These are phyloP conservation scores for Troilus luridus DNA, from an alignment of 2,888 invertebrate species.

Conservation along the genomic window DNA sequence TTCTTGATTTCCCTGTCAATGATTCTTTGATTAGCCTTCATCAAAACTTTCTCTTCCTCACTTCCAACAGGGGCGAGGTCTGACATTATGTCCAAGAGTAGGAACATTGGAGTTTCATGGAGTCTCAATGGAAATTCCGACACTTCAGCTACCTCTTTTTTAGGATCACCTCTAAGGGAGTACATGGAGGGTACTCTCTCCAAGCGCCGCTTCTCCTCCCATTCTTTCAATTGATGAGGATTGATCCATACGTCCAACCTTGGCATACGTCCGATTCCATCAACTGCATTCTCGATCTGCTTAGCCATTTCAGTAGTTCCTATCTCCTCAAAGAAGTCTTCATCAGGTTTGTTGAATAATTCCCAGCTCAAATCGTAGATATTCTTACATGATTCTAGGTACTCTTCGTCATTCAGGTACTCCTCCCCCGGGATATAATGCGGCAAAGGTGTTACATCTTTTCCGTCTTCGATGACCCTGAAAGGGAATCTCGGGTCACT, in stretches of 20 bases:
- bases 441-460: slow-evolving; percentile 71
- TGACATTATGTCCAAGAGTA: slow-evolving; percentile 28
- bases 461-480: slow-evolving; percentile 67
- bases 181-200: slow-evolving; percentile 61
- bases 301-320: not conserved
- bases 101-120: slow-evolving; percentile 57
- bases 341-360: not conserved
- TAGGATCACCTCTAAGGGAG: slow-evolving; percentile 57
- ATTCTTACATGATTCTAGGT: not conserved
- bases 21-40: not conserved
- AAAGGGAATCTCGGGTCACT: slow-evolving; percentile 45
- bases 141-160: not conserved
- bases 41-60: not conserved
- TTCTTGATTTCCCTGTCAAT: not conserved
- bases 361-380: not conserved
- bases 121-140: slow-evolving; percentile 54
- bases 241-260: not conserved
- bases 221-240: not conserved
- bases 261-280: not conserved
- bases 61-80: not conserved
- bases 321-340: not conserved
- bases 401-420: not conserved
- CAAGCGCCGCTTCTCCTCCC: not conserved
- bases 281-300: not conserved
- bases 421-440: slow-evolving; percentile 64